phyloP scores from a whole-genome alignment of 37 sponge, comb jelly and placozoan species.

The Diacarnus erythraeanus region DNA sequence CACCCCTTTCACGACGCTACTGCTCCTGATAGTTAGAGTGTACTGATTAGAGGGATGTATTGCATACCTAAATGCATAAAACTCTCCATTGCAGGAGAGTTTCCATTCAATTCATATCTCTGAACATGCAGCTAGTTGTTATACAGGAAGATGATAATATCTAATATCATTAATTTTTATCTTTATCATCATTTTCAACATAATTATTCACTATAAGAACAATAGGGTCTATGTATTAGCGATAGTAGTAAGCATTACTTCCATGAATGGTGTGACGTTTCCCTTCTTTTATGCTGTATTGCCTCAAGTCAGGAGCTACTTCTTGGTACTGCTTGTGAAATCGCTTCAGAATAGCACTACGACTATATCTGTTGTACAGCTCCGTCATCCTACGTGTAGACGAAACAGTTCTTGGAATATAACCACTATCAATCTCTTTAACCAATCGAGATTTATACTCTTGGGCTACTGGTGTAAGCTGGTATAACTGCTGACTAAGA shows the following conservation, averaged over 20 bases:
- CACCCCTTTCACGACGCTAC: too few species aligned
- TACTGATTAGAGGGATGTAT: too few species aligned
- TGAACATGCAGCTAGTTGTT: too few species aligned
- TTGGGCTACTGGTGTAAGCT: background rate
- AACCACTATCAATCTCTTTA: background rate
- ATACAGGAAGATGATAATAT: too few species aligned
- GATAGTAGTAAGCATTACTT: slow-evolving; percentile 68
- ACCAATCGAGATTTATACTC: background rate
- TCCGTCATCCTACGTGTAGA: background rate
- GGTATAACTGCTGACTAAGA: background rate
- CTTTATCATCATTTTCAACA: too few species aligned
- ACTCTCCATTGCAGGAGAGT: too few species aligned
- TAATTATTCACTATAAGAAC: too few species aligned
- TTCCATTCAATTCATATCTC: too few species aligned
- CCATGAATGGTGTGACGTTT: slow-evolving; percentile 78
- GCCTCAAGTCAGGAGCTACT: slow-evolving; percentile 62
- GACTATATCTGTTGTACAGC: slow-evolving; percentile 25
- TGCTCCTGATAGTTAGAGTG: too few species aligned
- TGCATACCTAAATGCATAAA: too few species aligned
- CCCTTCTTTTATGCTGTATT: slow-evolving; percentile 41
- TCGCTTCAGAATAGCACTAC: slow-evolving; percentile 29
- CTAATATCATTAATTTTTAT: too few species aligned
- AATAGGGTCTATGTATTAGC: slow-evolving; percentile 22
- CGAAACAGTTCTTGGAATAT: background rate
- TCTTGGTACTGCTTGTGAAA: slow-evolving; percentile 57